Evolutionary conservation across 2,888 invertebrate genomes (phyloP), one percentile per base, ranked within the genome.

Genomic region (Zelleria hepariella): DNA sequence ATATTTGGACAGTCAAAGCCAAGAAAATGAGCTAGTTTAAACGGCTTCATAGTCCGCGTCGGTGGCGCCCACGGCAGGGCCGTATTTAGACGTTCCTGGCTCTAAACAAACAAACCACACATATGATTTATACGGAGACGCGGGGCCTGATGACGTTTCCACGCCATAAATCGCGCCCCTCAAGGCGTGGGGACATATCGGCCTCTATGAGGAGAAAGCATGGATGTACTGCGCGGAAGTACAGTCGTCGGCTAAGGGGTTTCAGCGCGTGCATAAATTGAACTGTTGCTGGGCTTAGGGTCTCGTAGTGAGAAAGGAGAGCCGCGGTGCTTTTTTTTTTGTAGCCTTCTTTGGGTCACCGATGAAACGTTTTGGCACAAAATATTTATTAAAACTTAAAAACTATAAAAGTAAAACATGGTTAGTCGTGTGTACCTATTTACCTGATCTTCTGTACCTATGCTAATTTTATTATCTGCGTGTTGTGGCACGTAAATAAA

Each of bases 111-210:
- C 80, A 78, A 70, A 74, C 74, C 58, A 58, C 53, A 57, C 57
- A 27, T 58, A 82, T 88, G 88, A 88, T 87, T 86, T 87, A 88
- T 83, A 70, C 70, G 69, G 68, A 75, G 81, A 82, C 80, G 81
- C 78, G 72, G 81, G 75, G 71, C 69, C 74, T 80, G 78, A 81
- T 87, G 88, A 88, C 86, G 81, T 86, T 87, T 87, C 86, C 86
- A 86, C 80, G 66, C 84, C 82, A 86, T 88, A 88, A 87, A 88
- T 88, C 74, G 69, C 80, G 73, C 75, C 83, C 85, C 83, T 84
- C 88, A 86, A 86, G 85, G 81, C 78, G 70, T 70, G 71, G 75
- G 75, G 82, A 78, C 86, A 79, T 82, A 86, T 83, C 84, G 79
- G 78, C 32, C 32, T 10, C 79, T 80, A 86, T 84, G 86, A 84